Conservation (phyloP, 2,888 invertebrate genomes). For the Mythimna pallens region DNA sequence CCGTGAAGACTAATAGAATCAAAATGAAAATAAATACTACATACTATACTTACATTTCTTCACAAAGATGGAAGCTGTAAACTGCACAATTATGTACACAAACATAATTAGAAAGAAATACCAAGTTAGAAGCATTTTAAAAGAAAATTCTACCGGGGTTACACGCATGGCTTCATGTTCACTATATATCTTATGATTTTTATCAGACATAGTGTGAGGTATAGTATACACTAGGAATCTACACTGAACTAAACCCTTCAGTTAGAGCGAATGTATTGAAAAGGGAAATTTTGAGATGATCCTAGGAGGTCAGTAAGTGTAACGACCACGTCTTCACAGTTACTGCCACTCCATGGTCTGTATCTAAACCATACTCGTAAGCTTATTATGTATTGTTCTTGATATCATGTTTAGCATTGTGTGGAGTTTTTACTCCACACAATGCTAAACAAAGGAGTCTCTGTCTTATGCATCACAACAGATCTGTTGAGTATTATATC, state of each 20-base stretch:
- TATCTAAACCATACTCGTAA: background rate
- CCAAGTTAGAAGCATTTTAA: background rate
- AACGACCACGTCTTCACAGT: constrained; percentile 3
- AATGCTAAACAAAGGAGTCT: constrained; percentile 17
- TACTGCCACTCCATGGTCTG: background rate
- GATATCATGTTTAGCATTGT: background rate
- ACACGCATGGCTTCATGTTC: no score
- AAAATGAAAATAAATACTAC: background rate
- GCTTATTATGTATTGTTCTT: constrained; percentile 9
- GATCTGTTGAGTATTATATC: background rate
- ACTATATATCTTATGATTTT: background rate
- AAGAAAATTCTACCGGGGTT: constrained; percentile 3
- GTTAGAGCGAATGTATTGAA: background rate
- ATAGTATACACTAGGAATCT: background rate
- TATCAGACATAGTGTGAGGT: background rate
- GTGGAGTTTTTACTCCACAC: background rate
- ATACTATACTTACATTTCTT: constrained; percentile 20
- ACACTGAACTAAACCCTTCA: background rate
- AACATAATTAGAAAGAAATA: constrained; percentile 11
- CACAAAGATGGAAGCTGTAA: background rate
- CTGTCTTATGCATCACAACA: background rate
- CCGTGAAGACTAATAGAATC: background rate
- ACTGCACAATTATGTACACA: constrained; percentile 4
- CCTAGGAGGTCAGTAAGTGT: background rate
- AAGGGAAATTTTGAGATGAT: background rate